Percentiles rank a stretch among this genome's conserved stretches.
Conservation (phyloP, 2,888 invertebrate genomes). For the Thymelicus sylvestris region DNA sequence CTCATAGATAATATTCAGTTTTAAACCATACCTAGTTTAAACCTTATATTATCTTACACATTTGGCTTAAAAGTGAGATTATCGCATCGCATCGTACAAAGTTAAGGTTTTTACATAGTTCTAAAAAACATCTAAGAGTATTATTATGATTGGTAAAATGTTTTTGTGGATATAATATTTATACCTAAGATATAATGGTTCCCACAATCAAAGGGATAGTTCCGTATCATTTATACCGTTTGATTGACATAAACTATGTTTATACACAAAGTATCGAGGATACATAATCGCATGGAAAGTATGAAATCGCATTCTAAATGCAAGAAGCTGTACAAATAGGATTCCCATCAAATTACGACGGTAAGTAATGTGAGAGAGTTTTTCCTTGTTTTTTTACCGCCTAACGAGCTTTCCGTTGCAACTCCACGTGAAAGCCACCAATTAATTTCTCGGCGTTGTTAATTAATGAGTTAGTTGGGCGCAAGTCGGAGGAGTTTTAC, state of each 20-base stretch:
- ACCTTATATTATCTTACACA: too few relatives aligned
- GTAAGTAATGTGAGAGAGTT: conserved; percentile 49
- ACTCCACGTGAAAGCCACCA: conserved; percentile 61
- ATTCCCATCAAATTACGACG: conserved; percentile 56
- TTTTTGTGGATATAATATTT: neutral
- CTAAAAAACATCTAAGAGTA: too few relatives aligned
- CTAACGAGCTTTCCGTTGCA: conserved; percentile 47
- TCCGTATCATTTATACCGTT: neutral
- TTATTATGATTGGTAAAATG: too few relatives aligned
- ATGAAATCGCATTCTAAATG: conserved; percentile 19
- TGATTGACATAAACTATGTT: neutral
- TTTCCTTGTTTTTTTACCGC: conserved; percentile 54
- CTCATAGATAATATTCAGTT: too few relatives aligned
- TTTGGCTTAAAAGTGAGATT: too few relatives aligned
- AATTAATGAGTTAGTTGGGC: conserved; percentile 60
- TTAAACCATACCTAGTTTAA: too few relatives aligned
- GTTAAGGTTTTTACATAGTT: too few relatives aligned
- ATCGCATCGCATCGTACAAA: too few relatives aligned
- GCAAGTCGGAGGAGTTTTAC: conserved; percentile 40
- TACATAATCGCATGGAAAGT: conserved; percentile 22
- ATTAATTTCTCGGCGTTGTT: conserved; percentile 55
- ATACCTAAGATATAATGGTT: conserved; percentile 1
- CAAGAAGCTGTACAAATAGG: conserved; percentile 29
- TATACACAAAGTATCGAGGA: neutral
- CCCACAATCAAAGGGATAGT: neutral